Base-by-base conservation (phyloP, 2,113 vertebrate genomes). In the Melozone crissalis region DNA sequence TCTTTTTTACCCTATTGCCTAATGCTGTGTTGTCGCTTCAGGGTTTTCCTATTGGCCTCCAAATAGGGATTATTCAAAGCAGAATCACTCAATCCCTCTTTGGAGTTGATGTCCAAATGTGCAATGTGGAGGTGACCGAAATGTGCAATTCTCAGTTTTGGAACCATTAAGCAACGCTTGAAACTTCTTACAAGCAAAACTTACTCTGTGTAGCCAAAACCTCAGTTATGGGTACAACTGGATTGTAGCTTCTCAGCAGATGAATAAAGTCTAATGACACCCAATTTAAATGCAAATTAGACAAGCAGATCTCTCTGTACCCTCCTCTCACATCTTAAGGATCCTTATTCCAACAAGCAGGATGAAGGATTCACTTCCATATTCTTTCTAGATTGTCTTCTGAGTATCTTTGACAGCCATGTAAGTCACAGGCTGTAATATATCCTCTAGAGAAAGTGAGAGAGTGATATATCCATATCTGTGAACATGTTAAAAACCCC, bases 181-280 rank as follows among this genome's bases (percentile, higher is more conserved):
- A 16, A 79, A 21, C 20, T 85, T 27, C 11, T 75, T 44, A 68
- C 31, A 37, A 63, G 68, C 33, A 68, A 47, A 67, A 47, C 31
- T 62, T 84, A 58, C 20, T 68, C 11, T 62, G 31, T 55, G 27
- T 55, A 77, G 23, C 13, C 46, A 79, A 68, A 82, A 16, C 41
- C 59, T 92, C 72, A 18, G 27, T 54, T 80, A 20, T 49, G 5
- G 13, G 3, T 58, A 51, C 0, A 0, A 49, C 14, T 74, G 2
- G 0, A 43, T 31, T 11, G 8, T 37, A 89, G 33, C 43, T 62
- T 57, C 54, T 94, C 15, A 84, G 35, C 26, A 80, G 59, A 74
- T 46, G 3, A 71, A 51, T 81, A 28, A 88, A 58, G 31, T 5
- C 11, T 69, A 69, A 83, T 37, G 37, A 69, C 3, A 16, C 21